Evolutionary conservation across 2,113 vertebrate species (phyloP).

Genomic region (Pagrus major): DNA sequence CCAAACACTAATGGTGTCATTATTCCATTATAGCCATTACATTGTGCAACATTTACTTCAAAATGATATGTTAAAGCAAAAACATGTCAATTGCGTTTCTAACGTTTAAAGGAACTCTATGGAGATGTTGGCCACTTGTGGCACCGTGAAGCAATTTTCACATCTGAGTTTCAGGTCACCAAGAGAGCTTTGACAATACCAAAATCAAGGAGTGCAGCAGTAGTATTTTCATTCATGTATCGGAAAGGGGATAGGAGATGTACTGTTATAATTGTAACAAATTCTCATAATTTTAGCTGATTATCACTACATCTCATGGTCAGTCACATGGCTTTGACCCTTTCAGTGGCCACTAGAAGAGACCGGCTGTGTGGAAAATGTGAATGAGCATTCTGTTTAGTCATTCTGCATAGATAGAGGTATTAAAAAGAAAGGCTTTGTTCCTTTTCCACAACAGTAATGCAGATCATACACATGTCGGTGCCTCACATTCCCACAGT

Average conservation of each 20-base stretch:
- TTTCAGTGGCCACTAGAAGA: neutral
- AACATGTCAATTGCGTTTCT: too few species aligned
- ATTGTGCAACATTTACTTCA: too few species aligned
- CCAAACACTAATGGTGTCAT: too few species aligned
- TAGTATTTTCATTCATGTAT: neutral
- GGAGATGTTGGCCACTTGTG: neutral
- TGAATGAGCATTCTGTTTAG: neutral
- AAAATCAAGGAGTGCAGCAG: neutral
- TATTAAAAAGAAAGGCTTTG: neutral
- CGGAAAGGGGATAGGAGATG: neutral
- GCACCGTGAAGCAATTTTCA: neutral
- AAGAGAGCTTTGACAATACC: neutral
- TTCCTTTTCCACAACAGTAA: neutral
- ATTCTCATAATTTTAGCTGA: neutral
- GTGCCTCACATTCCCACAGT: conserved; percentile 12
- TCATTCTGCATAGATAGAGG: neutral
- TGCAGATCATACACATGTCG: neutral
- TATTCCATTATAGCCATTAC: too few species aligned
- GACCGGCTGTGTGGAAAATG: conserved; percentile 10
- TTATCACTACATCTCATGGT: neutral
- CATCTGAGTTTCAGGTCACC: neutral
- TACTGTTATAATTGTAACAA: too few species aligned
- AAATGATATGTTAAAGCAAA: too few species aligned
- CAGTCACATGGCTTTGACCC: neutral
- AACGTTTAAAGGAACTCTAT: neutral